Evolutionary conservation across 2,888 invertebrate species (phyloP).

Genomic region (Epinotia bilunana): DNA sequence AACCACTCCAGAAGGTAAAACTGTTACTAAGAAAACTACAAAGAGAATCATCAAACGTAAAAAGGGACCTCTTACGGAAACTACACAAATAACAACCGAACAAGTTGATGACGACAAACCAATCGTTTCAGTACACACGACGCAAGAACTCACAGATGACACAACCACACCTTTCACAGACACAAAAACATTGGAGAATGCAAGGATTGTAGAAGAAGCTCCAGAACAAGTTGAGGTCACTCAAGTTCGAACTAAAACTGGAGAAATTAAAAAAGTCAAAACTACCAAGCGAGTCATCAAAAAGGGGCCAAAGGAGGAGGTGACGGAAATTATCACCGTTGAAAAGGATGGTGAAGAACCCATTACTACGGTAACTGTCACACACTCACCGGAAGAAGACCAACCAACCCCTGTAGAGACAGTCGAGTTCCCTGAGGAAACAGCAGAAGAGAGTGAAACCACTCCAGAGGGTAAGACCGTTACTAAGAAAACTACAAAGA

Average conservation of each 20-base stretch:
- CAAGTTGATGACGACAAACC: conserved; percentile 70
- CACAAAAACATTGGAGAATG: conserved; percentile 49
- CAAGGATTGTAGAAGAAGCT: conserved; percentile 52
- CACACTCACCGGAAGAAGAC: neutral
- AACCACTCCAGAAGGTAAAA: conserved; percentile 51
- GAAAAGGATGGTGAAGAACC: conserved; percentile 55
- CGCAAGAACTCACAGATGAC: conserved; percentile 53
- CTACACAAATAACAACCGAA: conserved; percentile 2
- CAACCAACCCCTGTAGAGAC: neutral
- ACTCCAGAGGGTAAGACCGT: conserved; percentile 11
- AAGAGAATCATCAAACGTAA: neutral
- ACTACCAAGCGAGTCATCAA: conserved; percentile 48
- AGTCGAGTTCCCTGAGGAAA: conserved; percentile 1
- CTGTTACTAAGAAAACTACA: conserved; percentile 51
- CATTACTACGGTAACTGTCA: neutral
- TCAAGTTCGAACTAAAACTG: conserved; percentile 51
- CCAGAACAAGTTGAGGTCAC: conserved; percentile 48
- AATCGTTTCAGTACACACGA: conserved; percentile 60
- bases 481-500: conserved; percentile 5
- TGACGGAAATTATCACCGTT: conserved; percentile 63
- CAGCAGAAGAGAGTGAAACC: neutral
- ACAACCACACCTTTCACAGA: conserved; percentile 53
- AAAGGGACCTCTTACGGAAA: neutral
- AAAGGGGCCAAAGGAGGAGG: conserved; percentile 49
- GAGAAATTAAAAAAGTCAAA: conserved; percentile 50